Percentiles rank a stretch among this genome's conserved stretches.
phyloP scores from a whole-genome alignment of 2,888 invertebrate genomes.

The Plagodis dolabraria region DNA sequence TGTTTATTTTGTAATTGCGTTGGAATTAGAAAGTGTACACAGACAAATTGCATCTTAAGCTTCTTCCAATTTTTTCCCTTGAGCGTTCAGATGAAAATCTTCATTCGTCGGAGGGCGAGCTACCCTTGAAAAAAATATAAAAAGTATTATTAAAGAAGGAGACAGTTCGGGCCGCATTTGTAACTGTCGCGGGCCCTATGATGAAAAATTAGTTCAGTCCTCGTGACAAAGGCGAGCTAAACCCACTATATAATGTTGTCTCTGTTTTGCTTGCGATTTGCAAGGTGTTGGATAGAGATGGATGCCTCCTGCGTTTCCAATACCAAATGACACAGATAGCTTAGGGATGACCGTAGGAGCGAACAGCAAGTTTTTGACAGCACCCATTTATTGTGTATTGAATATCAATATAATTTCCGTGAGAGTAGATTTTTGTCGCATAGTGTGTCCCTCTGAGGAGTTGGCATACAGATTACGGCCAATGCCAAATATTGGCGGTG shows the following conservation, averaged over 20 bases:
- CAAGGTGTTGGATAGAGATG: constrained; percentile 56
- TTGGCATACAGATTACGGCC: constrained; percentile 80
- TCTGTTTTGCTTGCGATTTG: constrained; percentile 57
- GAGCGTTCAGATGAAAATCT: constrained; percentile 76
- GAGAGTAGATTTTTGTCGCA: constrained; percentile 82
- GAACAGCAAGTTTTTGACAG: constrained; percentile 85
- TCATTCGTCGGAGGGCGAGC: constrained; percentile 75
- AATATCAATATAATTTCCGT: constrained; percentile 85
- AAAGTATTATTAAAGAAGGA: constrained; percentile 86
- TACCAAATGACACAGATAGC: constrained; percentile 84
- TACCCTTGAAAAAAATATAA: constrained; percentile 82
- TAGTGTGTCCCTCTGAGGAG: constrained; percentile 74
- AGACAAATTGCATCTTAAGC: constrained; percentile 78
- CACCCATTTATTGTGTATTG: constrained; percentile 84
- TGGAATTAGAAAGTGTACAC: constrained; percentile 63
- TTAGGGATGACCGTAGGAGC: constrained; percentile 85
- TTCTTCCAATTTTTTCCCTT: constrained; percentile 73
- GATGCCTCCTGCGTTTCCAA: constrained; percentile 74
- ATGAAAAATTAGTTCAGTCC: constrained; percentile 85
- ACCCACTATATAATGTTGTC: constrained; percentile 74
- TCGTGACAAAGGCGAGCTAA: constrained; percentile 83
- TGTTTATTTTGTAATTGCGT: constrained; percentile 56
- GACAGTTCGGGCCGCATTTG: constrained; percentile 85
- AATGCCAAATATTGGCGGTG: constrained; percentile 80
- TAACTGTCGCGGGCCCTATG: constrained; percentile 85